These are phyloP conservation scores for Acleris holmiana DNA, from an alignment of 2,888 invertebrate species.

Conservation along the genomic window DNA sequence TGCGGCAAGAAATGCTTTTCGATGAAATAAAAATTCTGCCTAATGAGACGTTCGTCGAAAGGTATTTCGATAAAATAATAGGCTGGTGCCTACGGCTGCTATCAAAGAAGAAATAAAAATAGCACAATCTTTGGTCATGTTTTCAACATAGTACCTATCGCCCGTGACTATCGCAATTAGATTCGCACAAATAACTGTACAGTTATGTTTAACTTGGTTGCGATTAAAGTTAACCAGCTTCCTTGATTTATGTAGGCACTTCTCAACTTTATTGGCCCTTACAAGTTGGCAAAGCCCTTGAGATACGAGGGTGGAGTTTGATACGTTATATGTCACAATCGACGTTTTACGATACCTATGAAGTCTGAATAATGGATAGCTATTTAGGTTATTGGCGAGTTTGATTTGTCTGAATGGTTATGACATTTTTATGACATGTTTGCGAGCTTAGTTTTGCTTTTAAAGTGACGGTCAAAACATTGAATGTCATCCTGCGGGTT, in stretches of 20 bases:
- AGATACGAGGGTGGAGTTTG: conserved; percentile 46
- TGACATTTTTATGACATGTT: conserved; percentile 11
- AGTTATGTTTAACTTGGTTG: conserved; percentile 19
- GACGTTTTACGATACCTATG: conserved; percentile 47
- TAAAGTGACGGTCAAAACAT: neutral
- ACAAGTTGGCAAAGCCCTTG: conserved; percentile 53
- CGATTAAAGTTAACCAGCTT: conserved; percentile 54
- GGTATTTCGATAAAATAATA: no score
- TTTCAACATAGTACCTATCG: no score
- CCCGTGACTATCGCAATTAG: conserved; percentile 16
- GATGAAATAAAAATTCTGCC: no score
- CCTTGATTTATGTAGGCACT: conserved; percentile 59
- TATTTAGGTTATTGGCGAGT: conserved; percentile 43
- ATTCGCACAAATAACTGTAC: conserved; percentile 9
- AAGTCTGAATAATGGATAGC: conserved; percentile 43
- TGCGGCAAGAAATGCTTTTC: no score
- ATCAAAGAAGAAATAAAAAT: no score
- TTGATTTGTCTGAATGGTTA: conserved; percentile 26
- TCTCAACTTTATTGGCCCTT: conserved; percentile 58
- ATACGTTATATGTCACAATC: conserved; percentile 49
- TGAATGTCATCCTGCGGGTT: no score
- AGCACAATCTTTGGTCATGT: no score
- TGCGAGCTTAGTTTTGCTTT: neutral
- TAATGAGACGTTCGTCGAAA: no score
- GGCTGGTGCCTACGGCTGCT: no score